A percentile compares a stretch with the other conserved stretches of the same genome.
phyloP scores from a whole-genome alignment of 2,888 invertebrate genomes.

The Nemoura dubitans region DNA sequence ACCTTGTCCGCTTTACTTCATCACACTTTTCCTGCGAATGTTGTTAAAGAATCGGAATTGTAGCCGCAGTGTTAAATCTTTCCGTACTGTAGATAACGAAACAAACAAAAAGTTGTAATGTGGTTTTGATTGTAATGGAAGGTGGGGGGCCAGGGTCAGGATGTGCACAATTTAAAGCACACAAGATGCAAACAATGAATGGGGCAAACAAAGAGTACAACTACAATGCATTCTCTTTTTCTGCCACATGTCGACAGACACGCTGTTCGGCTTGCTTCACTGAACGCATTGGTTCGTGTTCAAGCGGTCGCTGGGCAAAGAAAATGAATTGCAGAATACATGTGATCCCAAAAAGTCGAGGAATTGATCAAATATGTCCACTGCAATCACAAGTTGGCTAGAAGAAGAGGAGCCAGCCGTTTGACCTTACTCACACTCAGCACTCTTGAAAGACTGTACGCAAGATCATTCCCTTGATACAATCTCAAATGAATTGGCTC shows the following conservation, averaged over 20 bases:
- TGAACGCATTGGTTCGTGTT: not conserved
- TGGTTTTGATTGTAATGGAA: slow-evolving; percentile 18
- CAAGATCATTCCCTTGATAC: slow-evolving; percentile 48
- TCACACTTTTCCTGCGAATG: slow-evolving; percentile 76
- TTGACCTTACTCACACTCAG: slow-evolving; percentile 48
- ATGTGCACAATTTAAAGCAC: slow-evolving; percentile 3
- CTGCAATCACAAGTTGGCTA: slow-evolving; percentile 7
- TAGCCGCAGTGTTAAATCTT: slow-evolving; percentile 94
- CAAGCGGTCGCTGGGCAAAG: not conserved
- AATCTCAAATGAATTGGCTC: slow-evolving; percentile 49
- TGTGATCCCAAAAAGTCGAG: not conserved
- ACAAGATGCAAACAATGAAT: slow-evolving; percentile 18
- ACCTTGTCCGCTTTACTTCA: slow-evolving; percentile 51
- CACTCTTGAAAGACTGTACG: slow-evolving; percentile 31
- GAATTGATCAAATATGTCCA: slow-evolving; percentile 7
- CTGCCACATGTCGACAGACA: not conserved
- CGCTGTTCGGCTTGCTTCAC: too few species aligned
- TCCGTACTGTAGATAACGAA: slow-evolving; percentile 78
- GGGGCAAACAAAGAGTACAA: slow-evolving; percentile 1
- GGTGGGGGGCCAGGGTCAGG: slow-evolving; percentile 23
- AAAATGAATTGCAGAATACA: not conserved
- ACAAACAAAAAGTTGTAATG: slow-evolving; percentile 36
- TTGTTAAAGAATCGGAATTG: slow-evolving; percentile 96
- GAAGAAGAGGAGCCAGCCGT: slow-evolving; percentile 24
- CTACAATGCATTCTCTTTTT: not conserved